Evolutionary conservation across 1,140 invertebrate genomes (phyloP), one percentile per base, ranked within the genome.

Genomic region (Macrosteles quadrilineatus): DNA sequence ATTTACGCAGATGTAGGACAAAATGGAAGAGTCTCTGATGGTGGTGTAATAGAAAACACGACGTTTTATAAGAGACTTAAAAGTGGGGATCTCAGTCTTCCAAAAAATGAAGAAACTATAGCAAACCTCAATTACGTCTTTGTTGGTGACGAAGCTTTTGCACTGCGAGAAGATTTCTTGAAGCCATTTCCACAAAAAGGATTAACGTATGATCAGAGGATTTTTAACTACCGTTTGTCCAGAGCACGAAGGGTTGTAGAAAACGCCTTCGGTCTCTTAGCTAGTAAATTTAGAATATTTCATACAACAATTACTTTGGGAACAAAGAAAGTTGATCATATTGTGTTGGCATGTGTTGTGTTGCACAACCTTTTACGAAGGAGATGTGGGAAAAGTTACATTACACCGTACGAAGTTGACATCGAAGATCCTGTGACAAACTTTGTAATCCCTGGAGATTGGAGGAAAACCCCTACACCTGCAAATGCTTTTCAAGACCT

Each of bases 261-360:
- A 77, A 85, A 85, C 76, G 79, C 79, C 2, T 86, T 86, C 84
- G 31, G 73, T 78, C 1, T 74, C 76, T 30, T 85, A 32, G 73
- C 79, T 2, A 74, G 76, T 27, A 75, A 77, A 50, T 84, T 81
- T 75, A 72, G 80, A 75, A 76, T 83, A 53, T 80, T 83, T 27
- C 68, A 74, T 71, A 75, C 59, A 14, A 76, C 77, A 50, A 77
- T 80, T 12, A 31, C 73, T 68, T 45, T 81, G 45, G 65, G 75
- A 50, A 70, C 73, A 64, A 29, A 75, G 45, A 78, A 67, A 36
- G 50, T 71, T 31, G 65, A 73, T 62, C 45, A 69, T 30, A 72
- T 72, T n/a, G 72, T 73, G 30, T 17, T 63, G 19, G 64, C 72
- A 40, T 50, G 71, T 36, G 71, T 59, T 45, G 64, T 73, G 45